phyloP scores from a whole-genome alignment of 2,888 invertebrate species.

The Fragum whitleyi region DNA sequence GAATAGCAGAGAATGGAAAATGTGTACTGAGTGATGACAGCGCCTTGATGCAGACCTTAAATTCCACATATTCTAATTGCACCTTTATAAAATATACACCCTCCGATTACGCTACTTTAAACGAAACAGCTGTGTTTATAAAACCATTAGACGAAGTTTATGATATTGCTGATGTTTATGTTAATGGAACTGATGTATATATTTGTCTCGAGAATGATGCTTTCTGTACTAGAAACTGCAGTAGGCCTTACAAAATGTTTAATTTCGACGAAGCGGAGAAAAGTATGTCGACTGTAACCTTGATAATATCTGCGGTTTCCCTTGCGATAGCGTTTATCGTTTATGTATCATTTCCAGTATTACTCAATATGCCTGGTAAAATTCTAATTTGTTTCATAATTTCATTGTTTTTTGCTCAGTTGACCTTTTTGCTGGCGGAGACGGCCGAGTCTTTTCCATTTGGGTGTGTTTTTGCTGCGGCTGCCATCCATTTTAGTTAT shows the following conservation, averaged over 20 bases:
- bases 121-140: conserved; percentile 39
- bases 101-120: conserved; percentile 31
- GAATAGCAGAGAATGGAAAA: conserved; percentile 28
- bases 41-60: background rate
- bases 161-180: conserved; percentile 39
- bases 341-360: conserved; percentile 85
- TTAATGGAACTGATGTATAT: conserved; percentile 45
- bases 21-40: conserved; percentile 23
- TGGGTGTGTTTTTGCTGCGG: conserved; percentile 81
- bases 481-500: conserved; percentile 86
- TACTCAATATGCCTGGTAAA: conserved; percentile 87
- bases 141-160: conserved; percentile 37
- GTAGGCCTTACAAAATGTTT: conserved; percentile 25
- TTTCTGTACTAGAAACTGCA: conserved; percentile 23
- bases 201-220: conserved; percentile 57
- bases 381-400: conserved; percentile 87
- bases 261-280: conserved; percentile 50
- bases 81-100: conserved; percentile 24
- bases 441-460: conserved; percentile 16
- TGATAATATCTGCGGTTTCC: conserved; percentile 87
- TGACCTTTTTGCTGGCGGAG: conserved; percentile 86
- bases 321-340: conserved; percentile 86
- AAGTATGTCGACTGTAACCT: conserved; percentile 88
- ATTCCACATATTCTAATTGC: conserved; percentile 5
- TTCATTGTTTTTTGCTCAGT: conserved; percentile 86